Evolutionary conservation across 2,797 vertebrate species (phyloP), one percentile per base, ranked within the genome.

Genomic region (Pampus argenteus): DNA sequence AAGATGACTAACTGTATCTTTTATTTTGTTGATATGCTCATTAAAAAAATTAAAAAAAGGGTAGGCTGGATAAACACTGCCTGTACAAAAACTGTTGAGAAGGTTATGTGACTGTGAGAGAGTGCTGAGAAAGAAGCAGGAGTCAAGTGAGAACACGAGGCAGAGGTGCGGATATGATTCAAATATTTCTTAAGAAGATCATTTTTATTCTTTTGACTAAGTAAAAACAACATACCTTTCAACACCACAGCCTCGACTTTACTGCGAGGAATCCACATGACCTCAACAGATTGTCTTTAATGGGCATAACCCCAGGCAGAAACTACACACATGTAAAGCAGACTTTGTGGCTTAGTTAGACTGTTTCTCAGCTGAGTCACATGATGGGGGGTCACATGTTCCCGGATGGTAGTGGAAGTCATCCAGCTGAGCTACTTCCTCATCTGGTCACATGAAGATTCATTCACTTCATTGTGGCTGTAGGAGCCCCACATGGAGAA

Each of bases 371-470:
- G 69, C 81, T 78, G 51, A 78, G 85, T 91, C 90, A 88, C 84
- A 88, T 89, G 88, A 84, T 40, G 74, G 69, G 23, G 69, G 29
- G 52, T 90, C 89, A 91, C 88, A 89, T 91, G 91, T 88, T 86
- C 73, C 81, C 85, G 71, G 67, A 81, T 79, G 29, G 64, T 55
- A 28, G 67, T 62, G 38, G 81, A 84, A 86, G 63, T 79, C 72
- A 72, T 79, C 77, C 74, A 82, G 84, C 70, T 25, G 47, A 55
- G 76, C 67, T 51, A 82, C 88, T 93, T 92, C 92, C 89, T 91
- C 52, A 45, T 85, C 49, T 69, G 88, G 80, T 93, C 89, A 91
- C 89, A 91, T 88, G 89, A 87, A 61, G 68, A 78, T 83, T 90
- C 79, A 81, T 90, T 91, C 71, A 81, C 49, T 81, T 86, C 52